Evolutionary conservation across 2,113 vertebrate species (phyloP).

Genomic region (Pangasianodon gigas): DNA sequence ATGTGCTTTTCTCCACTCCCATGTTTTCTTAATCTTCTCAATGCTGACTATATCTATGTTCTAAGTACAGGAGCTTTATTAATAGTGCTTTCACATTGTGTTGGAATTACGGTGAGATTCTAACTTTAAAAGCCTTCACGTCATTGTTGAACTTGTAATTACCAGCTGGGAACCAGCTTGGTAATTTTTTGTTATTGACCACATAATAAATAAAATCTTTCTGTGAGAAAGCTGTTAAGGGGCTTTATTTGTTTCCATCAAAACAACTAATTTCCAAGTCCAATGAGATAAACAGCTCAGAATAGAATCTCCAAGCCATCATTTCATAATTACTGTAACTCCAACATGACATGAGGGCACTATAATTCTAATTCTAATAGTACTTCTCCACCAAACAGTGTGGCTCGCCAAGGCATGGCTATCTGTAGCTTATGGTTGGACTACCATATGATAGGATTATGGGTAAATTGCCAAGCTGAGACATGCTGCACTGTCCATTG

Average conservation of each 20-base stretch:
- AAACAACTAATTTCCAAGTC: neutral
- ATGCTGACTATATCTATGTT: neutral
- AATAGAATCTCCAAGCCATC: neutral
- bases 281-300: neutral
- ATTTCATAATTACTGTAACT: neutral
- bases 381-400: neutral
- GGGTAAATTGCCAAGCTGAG: neutral
- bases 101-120: neutral
- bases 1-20: neutral
- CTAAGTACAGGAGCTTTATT: neutral
- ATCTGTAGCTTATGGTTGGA: neutral
- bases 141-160: neutral
- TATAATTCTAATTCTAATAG: too few relatives aligned
- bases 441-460: neutral
- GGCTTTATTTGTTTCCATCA: neutral
- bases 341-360: neutral
- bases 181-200: neutral
- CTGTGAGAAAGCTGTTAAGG: neutral
- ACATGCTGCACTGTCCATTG: neutral
- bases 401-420: neutral
- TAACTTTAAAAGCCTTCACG: neutral
- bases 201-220: constrained; percentile 7
- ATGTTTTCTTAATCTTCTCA: neutral
- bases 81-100: neutral
- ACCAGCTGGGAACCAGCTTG: neutral